phyloP scores from a whole-genome alignment of 2,888 invertebrate species.

The Corbicula japonica region DNA sequence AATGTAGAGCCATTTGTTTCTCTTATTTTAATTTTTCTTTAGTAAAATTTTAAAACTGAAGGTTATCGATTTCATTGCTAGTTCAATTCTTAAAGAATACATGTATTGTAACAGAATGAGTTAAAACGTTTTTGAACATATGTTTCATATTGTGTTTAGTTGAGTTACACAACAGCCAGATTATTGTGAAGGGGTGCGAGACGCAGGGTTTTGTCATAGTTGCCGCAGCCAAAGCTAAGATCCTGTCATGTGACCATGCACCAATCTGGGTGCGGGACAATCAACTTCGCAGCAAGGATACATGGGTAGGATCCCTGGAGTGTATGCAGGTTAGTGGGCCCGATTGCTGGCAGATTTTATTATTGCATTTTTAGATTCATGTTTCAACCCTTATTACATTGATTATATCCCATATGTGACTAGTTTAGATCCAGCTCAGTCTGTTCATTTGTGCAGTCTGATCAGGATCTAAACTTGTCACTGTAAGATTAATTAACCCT shows the following conservation, averaged over 20 bases:
- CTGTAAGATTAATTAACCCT: too few species aligned
- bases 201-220: conserved; percentile 98
- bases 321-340: conserved; percentile 95
- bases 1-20: too few species aligned
- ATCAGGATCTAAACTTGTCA: too few species aligned
- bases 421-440: too few species aligned
- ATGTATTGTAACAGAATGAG: not conserved
- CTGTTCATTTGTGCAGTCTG: too few species aligned
- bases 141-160: conserved; percentile 87
- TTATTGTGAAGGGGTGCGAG: conserved; percentile 97
- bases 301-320: conserved; percentile 97
- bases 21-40: too few species aligned
- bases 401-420: too few species aligned
- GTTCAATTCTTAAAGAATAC: not conserved
- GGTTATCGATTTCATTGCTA: not conserved
- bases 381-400: too few species aligned
- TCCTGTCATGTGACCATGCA: conserved; percentile 94
- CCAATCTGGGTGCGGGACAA: conserved; percentile 94
- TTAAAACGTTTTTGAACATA: not conserved
- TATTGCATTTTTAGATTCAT: too few species aligned
- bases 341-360: too few species aligned
- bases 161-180: conserved; percentile 96
- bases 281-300: conserved; percentile 96
- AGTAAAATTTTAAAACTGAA: not conserved
- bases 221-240: conserved; percentile 98